A percentile compares a stretch with the other conserved stretches of the same genome.
These are phyloP conservation scores for Mizuhopecten yessoensis DNA, from an alignment of 1,140 invertebrate genomes.

Conservation along the genomic window DNA sequence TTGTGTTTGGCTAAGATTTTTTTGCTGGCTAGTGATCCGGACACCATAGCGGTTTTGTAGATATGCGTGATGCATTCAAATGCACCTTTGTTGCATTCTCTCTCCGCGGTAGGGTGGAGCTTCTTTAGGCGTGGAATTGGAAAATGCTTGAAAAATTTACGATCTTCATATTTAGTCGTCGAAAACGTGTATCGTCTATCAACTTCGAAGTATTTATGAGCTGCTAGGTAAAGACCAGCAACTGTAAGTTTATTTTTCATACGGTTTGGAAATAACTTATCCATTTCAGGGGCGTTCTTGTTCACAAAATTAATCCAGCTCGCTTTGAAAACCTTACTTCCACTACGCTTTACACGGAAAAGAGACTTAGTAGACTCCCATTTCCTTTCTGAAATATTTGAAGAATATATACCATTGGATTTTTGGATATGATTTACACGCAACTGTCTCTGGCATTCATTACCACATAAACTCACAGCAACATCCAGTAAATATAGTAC, in stretches of 20 bases:
- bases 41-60: slow-evolving; percentile 36
- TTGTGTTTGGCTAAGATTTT: slow-evolving; percentile 56
- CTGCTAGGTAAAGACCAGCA: slow-evolving; percentile 56
- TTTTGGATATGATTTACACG: neutral
- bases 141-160: slow-evolving; percentile 54
- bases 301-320: neutral
- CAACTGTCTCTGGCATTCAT: too few relatives aligned
- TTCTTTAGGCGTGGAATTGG: slow-evolving; percentile 54
- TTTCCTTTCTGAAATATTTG: neutral
- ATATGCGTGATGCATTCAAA: slow-evolving; percentile 57
- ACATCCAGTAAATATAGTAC: neutral
- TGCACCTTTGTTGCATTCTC: slow-evolving; percentile 52
- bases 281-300: neutral
- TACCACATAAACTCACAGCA: neutral
- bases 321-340: neutral
- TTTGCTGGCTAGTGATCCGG: slow-evolving; percentile 50
- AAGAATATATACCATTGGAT: neutral
- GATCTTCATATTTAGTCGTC: slow-evolving; percentile 11
- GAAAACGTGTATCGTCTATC: slow-evolving; percentile 56
- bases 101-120: neutral
- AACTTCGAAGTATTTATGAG: slow-evolving; percentile 61
- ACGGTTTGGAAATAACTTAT: slow-evolving; percentile 30
- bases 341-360: neutral
- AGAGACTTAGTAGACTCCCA: neutral
- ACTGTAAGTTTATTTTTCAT: slow-evolving; percentile 17